phyloP scores from a whole-genome alignment of 2,888 invertebrate genomes.

The Chironomus tentans region DNA sequence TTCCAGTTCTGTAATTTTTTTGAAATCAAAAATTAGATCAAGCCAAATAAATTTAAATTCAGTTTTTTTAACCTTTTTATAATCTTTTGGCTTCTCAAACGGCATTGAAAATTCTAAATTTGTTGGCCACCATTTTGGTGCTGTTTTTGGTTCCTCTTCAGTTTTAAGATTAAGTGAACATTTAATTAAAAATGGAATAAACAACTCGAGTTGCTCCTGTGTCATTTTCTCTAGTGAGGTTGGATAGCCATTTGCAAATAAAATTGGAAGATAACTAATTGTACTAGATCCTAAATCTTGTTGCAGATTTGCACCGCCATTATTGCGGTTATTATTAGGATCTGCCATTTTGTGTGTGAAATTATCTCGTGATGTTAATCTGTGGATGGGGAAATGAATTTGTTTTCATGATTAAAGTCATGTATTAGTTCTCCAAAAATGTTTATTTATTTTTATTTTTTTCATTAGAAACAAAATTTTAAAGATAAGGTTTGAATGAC shows the following conservation, averaged over 20 bases:
- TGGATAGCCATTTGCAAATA: conserved; percentile 63
- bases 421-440: too few species aligned
- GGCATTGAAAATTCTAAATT: conserved; percentile 53
- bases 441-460: too few species aligned
- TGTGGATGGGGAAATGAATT: too few species aligned
- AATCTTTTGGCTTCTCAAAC: conserved; percentile 48
- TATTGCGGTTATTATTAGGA: conserved; percentile 12
- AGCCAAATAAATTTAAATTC: conserved; percentile 26
- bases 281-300: conserved; percentile 4
- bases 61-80: conserved; percentile 39
- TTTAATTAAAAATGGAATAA: conserved; percentile 66
- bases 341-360: not conserved
- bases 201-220: conserved; percentile 55
- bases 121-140: conserved; percentile 66
- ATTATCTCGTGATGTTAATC: too few species aligned
- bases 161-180: conserved; percentile 54
- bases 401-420: too few species aligned
- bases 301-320: not conserved
- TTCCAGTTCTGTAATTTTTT: conserved; percentile 46
- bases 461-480: too few species aligned
- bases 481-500: too few species aligned
- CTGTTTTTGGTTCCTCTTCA: conserved; percentile 38
- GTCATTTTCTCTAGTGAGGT: conserved; percentile 55
- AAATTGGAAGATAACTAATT: conserved; percentile 51
- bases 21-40: too few species aligned